phyloP scores from a whole-genome alignment of 2,113 vertebrate genomes.

The Callipepla squamata region DNA sequence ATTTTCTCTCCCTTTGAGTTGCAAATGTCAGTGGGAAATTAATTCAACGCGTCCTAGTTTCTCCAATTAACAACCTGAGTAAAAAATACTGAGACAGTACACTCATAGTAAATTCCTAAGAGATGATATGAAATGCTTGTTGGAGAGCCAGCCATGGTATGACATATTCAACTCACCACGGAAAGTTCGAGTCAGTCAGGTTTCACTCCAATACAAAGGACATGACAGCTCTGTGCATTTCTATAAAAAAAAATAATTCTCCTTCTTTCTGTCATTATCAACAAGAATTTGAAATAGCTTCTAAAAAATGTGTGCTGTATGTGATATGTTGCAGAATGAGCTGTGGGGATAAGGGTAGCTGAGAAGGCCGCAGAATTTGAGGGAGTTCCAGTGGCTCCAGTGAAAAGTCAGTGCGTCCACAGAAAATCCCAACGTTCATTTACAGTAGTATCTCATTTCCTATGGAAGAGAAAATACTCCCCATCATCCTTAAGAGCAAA shows the following conservation, averaged over 20 bases:
- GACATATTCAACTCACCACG: not conserved
- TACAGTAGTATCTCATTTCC: not conserved
- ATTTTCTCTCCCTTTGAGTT: not conserved
- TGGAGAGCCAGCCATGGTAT: not conserved
- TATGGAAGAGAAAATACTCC: not conserved
- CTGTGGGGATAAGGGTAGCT: rapidly evolving
- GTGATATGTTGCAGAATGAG: rapidly evolving
- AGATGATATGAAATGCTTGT: slow-evolving; percentile 45
- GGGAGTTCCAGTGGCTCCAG: not conserved
- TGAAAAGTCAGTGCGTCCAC: not conserved
- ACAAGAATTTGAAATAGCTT: not conserved
- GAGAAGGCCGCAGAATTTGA: not conserved
- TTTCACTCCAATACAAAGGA: not conserved
- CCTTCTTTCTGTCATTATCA: not conserved
- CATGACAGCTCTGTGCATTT: not conserved
- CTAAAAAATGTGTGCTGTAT: rapidly evolving
- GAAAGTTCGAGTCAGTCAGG: not conserved
- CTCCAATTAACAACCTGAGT: slow-evolving; percentile 37
- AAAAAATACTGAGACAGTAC: slow-evolving; percentile 22
- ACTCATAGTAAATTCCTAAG: slow-evolving; percentile 57
- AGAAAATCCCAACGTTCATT: not conserved
- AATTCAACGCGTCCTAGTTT: not conserved
- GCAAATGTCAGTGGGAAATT: not conserved
- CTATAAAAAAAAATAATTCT: not conserved
- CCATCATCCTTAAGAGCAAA: not conserved